Conservation (phyloP, 2,888 invertebrate species). For the Zonitis immaculata region DNA sequence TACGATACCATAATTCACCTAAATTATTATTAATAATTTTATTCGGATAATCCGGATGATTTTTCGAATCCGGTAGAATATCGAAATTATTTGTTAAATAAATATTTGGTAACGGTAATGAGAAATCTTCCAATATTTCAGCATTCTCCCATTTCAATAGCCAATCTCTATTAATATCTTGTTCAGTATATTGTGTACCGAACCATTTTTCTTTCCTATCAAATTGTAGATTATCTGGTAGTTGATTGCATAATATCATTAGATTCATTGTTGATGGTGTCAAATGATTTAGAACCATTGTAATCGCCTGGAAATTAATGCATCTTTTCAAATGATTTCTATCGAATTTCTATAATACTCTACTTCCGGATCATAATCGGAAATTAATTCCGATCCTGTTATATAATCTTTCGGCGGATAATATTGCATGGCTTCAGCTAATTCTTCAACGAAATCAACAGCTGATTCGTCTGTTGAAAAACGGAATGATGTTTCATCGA, state of each 20-base stretch:
- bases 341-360: not conserved
- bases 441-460: slow-evolving; percentile 70
- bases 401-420: slow-evolving; percentile 76
- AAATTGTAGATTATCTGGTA: slow-evolving; percentile 51
- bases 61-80: slow-evolving; percentile 50
- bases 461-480: slow-evolving; percentile 68
- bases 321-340: not conserved
- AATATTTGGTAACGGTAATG: slow-evolving; percentile 66
- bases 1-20: slow-evolving; percentile 76
- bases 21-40: slow-evolving; percentile 54
- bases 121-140: slow-evolving; percentile 56
- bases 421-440: slow-evolving; percentile 75
- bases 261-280: slow-evolving; percentile 65
- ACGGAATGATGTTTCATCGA: slow-evolving; percentile 69
- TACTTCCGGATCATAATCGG: slow-evolving; percentile 70
- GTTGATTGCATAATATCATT: slow-evolving; percentile 62
- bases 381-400: slow-evolving; percentile 68
- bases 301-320: slow-evolving; percentile 52
- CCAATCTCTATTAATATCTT: slow-evolving; percentile 62
- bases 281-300: slow-evolving; percentile 57
- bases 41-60: slow-evolving; percentile 51
- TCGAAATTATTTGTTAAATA: slow-evolving; percentile 70
- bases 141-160: slow-evolving; percentile 59
- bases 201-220: slow-evolving; percentile 78
- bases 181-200: slow-evolving; percentile 67